phyloP scores from a whole-genome alignment of 2,888 invertebrate genomes.

The Torymus tubicola region DNA sequence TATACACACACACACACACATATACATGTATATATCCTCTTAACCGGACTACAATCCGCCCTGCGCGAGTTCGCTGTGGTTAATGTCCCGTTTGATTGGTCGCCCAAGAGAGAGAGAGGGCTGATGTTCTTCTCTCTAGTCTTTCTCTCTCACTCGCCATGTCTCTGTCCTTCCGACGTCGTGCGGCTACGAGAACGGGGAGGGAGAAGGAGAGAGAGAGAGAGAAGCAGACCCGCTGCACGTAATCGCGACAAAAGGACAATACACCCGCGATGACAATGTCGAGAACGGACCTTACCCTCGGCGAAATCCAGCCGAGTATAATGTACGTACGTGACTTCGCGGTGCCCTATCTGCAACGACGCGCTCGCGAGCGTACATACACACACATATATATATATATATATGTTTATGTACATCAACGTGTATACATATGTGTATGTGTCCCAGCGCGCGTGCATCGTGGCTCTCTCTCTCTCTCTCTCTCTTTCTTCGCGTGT shows the following conservation, averaged over 20 bases:
- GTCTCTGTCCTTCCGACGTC: background rate
- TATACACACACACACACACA: conserved; percentile 49
- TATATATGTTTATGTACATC: too few species aligned
- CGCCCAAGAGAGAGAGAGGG: conserved; percentile 57
- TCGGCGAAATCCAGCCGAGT: background rate
- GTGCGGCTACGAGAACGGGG: background rate
- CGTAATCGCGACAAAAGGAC: conserved; percentile 54
- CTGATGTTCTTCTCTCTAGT: conserved; percentile 2
- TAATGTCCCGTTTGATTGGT: conserved; percentile 75
- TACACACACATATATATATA: too few species aligned
- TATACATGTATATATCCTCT: conserved; percentile 20
- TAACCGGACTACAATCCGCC: conserved; percentile 36
- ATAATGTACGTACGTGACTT: conserved; percentile 45
- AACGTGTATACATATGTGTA: too few species aligned
- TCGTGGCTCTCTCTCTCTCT: too few species aligned
- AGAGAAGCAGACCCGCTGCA: conserved; percentile 17
- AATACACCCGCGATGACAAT: conserved; percentile 52
- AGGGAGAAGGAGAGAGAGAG: background rate
- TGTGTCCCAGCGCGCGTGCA: too few species aligned
- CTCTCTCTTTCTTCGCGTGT: too few species aligned
- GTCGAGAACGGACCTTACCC: conserved; percentile 50
- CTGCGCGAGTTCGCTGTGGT: conserved; percentile 66
- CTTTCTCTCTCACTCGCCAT: conserved; percentile 15
- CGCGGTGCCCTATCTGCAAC: background rate
- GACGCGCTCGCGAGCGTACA: too few species aligned